These are phyloP conservation scores for Chymomyza amoena DNA, from an alignment of 2,888 invertebrate species.

Conservation along the genomic window DNA sequence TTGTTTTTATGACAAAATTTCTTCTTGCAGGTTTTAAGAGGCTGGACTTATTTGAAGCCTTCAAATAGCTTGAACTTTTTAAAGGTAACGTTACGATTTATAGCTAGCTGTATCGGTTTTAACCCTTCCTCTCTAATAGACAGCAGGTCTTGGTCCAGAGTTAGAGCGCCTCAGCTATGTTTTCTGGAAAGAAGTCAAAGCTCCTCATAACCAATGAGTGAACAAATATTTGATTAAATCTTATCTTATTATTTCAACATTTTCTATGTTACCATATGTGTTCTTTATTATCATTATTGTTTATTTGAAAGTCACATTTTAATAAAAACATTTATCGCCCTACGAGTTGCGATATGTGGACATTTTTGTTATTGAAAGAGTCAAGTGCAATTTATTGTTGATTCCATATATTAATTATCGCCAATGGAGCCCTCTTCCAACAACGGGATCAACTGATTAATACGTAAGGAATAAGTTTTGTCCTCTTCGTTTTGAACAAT, in stretches of 20 bases:
- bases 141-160: slow-evolving; percentile 16
- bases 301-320: not conserved
- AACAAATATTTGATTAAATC: not conserved
- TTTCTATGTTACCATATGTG: no score
- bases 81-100: slow-evolving; percentile 40
- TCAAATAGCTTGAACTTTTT: slow-evolving; percentile 50
- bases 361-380: no score
- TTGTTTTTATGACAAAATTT: no score
- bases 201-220: not conserved
- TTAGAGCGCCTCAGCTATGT: not conserved
- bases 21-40: slow-evolving; percentile 1
- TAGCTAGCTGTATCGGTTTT: not conserved
- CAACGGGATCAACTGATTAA: slow-evolving; percentile 17
- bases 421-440: no score
- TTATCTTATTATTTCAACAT: no score
- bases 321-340: not conserved
- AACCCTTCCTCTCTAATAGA: slow-evolving; percentile 27
- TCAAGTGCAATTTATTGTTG: not conserved
- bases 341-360: no score
- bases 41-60: slow-evolving; percentile 50
- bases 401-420: no score
- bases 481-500: slow-evolving; percentile 29
- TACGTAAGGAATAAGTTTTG: slow-evolving; percentile 38
- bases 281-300: not conserved
- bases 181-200: not conserved